Conservation (phyloP, 1,140 invertebrate genomes). For the Drosophila mauritiana region DNA sequence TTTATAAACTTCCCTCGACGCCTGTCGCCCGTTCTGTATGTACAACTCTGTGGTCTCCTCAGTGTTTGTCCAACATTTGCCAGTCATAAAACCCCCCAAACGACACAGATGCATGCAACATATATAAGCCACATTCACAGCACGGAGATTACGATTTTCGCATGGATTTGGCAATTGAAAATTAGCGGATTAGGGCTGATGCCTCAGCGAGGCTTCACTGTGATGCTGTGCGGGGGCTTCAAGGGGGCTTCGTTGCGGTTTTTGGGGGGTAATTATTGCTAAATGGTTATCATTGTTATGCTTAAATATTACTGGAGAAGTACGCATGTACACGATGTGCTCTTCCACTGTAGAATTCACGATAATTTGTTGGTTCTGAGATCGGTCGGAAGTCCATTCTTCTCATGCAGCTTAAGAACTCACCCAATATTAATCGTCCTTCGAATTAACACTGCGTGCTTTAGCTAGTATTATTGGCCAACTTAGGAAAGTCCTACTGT, state of each 20-base stretch:
- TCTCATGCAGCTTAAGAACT: background rate
- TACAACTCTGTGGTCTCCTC: slow-evolving; percentile 30
- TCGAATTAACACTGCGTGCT: background rate
- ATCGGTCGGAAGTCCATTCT: background rate
- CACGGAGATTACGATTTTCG: slow-evolving; percentile 34
- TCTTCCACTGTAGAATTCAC: background rate
- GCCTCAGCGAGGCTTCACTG: slow-evolving; percentile 10
- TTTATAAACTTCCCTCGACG: slow-evolving; percentile 2
- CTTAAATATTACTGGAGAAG: background rate
- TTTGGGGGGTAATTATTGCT: slow-evolving; percentile 25
- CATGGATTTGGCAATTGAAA: slow-evolving; percentile 49
- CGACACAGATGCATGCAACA: slow-evolving; percentile 8
- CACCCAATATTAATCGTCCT: background rate
- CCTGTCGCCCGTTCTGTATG: slow-evolving; percentile 27
- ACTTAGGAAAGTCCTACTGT: background rate
- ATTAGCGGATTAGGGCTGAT: slow-evolving; percentile 39
- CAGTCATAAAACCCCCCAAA: slow-evolving; percentile 32
- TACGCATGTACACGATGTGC: slow-evolving; percentile 1
- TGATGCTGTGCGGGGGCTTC: background rate
- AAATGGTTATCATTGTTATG: slow-evolving; percentile 19
- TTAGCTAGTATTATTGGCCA: too few species aligned
- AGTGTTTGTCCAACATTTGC: slow-evolving; percentile 43
- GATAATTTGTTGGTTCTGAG: background rate
- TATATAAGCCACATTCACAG: slow-evolving; percentile 15
- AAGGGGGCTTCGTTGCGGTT: background rate